Base-by-base conservation (phyloP, 35 echinoderm and acorn worm species). In the Lytechinus variegatus region DNA sequence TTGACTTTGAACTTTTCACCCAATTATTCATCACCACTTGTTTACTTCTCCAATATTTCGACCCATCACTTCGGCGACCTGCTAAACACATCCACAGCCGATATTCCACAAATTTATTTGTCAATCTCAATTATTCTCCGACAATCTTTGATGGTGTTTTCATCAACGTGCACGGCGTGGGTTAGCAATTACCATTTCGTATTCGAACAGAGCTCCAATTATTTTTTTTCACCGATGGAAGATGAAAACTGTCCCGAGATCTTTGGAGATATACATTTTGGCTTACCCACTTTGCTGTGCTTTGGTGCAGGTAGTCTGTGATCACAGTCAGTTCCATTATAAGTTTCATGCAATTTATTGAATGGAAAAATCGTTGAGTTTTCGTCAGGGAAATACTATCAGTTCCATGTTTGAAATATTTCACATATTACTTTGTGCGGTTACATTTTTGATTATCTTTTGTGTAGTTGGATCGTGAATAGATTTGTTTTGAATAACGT, bases 81-180 rank as follows among this genome's bases (percentile, higher is more conserved):
- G 88, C 27, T 28, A 90, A 90, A 90, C 28, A 21, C 88, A 90
- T 90, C 88, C 88, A 52, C 88, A 52, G 29, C 29, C 88, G 88
- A 54, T 90, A 44, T 54, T 54, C 88, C 29, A 44, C 28, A 90
- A 90, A 90, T 90, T 90, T 54, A 54, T 90, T 54, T 90, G 88
- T 54, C 88, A 52, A 90, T 90, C 28, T 54, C 88, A 90, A 90
- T 90, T 54, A 90, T 52, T 52, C 28, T 29, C 28, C 88, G 29
- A 44, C 28, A 90, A 90, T 90, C 52, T 14, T 90, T 90, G 88
- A 90, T 90, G 88, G 28, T 90, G 88, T 90, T 90, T 90, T 90
- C 88, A 90, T 54, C 88, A 44, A 7, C 88, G 16, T 52, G 52
- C 88, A 90, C 27, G 29, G 29, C 52, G 88, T 90, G 88, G 29